Percentiles rank a stretch among this genome's conserved stretches.
These are phyloP conservation scores for Charaxes varanes DNA, from an alignment of 1,140 invertebrate genomes.

Conservation along the genomic window DNA sequence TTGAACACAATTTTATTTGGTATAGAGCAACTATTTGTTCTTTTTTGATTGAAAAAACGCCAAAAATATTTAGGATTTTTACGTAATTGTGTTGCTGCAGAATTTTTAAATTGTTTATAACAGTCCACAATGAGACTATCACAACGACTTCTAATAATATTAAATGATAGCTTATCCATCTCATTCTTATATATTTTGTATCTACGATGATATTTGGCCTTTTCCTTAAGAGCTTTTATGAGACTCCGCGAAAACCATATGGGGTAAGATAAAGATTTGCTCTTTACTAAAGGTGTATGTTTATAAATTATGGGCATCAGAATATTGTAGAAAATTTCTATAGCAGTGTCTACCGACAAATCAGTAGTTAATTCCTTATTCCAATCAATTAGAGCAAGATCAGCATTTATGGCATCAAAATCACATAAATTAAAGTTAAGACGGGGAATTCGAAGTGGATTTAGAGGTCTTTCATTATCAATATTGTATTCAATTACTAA, in stretches of 20 bases:
- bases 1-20: no score
- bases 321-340: constrained; percentile 9
- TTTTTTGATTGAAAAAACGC: not conserved
- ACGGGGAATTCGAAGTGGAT: not conserved
- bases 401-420: constrained; percentile 2
- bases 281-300: constrained; percentile 4
- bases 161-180: constrained; percentile 7
- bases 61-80: constrained; percentile 10
- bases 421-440: constrained; percentile 9
- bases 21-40: no score
- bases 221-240: constrained; percentile 10
- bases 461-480: not conserved
- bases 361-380: not conserved
- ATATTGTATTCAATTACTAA: constrained; percentile 4
- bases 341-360: not conserved
- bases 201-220: constrained; percentile 14
- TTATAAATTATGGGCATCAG: constrained; percentile 8
- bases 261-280: constrained; percentile 7
- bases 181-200: constrained; percentile 14
- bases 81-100: not conserved
- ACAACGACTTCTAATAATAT: constrained; percentile 8
- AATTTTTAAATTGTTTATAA: constrained; percentile 11
- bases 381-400: constrained; percentile 7
- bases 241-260: constrained; percentile 11
- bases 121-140: not conserved